These are phyloP conservation scores for Ophiothrix spiculata DNA, from an alignment of 35 echinoderm and acorn worm species.

Conservation along the genomic window DNA sequence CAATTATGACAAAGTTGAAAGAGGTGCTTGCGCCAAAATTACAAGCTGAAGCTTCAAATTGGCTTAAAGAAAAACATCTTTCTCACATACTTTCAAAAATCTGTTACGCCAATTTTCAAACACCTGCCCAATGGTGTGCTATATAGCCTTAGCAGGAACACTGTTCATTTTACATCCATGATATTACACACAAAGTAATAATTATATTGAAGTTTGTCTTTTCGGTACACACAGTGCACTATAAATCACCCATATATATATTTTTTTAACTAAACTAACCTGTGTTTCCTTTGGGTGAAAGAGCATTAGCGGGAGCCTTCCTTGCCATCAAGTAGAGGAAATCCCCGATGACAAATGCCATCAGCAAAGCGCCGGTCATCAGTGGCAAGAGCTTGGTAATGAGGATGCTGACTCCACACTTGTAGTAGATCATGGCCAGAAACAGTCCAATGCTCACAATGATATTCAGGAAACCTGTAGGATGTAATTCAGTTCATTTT, in stretches of 20 bases:
- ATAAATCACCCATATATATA: not conserved
- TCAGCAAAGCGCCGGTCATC: slow-evolving; percentile 30
- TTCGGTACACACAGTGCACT: not conserved
- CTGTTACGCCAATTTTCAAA: too few species aligned
- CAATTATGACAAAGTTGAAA: too few species aligned
- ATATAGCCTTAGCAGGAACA: too few species aligned
- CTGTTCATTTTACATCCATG: not conserved
- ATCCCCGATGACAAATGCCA: slow-evolving; percentile 29
- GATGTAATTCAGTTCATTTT: too few species aligned
- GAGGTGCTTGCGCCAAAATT: too few species aligned
- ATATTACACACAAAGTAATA: not conserved
- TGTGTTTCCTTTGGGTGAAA: slow-evolving; percentile 58
- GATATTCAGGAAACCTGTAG: slow-evolving; percentile 52
- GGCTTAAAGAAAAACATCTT: too few species aligned
- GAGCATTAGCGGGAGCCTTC: slow-evolving; percentile 21
- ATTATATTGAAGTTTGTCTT: not conserved
- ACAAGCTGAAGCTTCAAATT: too few species aligned
- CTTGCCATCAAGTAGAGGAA: slow-evolving; percentile 51
- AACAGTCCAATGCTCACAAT: slow-evolving; percentile 46
- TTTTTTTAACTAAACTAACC: slow-evolving; percentile 13
- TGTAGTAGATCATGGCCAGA: slow-evolving; percentile 37
- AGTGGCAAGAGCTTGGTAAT: slow-evolving; percentile 54
- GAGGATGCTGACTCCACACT: slow-evolving; percentile 36
- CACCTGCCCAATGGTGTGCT: too few species aligned
- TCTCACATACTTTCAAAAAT: too few species aligned